A percentile compares a stretch with the other conserved stretches of the same genome.
Evolutionary conservation across 2,888 invertebrate genomes (phyloP).

Genomic region (Antheraea yamamai): DNA sequence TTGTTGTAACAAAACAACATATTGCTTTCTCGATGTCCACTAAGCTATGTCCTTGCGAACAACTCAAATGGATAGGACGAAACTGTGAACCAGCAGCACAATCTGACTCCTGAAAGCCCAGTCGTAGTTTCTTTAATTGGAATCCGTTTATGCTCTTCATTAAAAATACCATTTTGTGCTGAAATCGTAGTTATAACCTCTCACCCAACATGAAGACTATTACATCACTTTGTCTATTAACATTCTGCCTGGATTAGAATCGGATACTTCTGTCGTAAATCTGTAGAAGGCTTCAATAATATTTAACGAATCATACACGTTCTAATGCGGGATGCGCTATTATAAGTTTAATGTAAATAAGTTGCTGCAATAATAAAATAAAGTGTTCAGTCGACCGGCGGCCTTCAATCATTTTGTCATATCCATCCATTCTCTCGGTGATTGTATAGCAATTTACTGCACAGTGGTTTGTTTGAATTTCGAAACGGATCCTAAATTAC

Average conservation of each 20-base stretch:
- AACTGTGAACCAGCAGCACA: too few species aligned
- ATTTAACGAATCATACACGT: conserved; percentile 3
- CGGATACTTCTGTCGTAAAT: neutral
- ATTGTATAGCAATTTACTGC: conserved; percentile 45
- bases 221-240: neutral
- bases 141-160: neutral
- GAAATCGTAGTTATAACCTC: neutral
- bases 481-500: conserved; percentile 23
- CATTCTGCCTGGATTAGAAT: neutral
- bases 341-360: neutral
- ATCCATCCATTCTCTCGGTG: conserved; percentile 53
- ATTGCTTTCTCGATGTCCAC: too few species aligned
- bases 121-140: neutral
- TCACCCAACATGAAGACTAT: neutral
- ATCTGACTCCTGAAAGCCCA: neutral
- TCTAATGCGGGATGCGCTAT: conserved; percentile 12
- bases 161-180: neutral
- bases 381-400: neutral
- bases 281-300: neutral
- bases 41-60: too few species aligned
- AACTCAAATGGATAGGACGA: too few species aligned
- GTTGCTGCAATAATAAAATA: conserved; percentile 13
- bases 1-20: too few species aligned
- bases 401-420: conserved; percentile 49
- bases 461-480: conserved; percentile 21